phyloP scores from a whole-genome alignment of 2,888 invertebrate species.

The Tridacna crocea region DNA sequence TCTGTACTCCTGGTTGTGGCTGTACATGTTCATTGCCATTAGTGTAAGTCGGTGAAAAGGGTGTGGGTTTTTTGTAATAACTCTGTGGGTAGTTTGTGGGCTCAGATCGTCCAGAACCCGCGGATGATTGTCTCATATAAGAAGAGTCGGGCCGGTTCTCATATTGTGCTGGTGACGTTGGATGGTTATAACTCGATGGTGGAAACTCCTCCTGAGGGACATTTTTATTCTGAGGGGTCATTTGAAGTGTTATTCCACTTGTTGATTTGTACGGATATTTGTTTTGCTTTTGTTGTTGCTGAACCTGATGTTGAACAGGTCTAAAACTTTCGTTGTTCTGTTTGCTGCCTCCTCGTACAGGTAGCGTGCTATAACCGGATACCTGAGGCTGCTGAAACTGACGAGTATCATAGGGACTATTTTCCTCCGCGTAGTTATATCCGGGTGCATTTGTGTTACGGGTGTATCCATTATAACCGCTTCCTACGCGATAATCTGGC shows the following conservation, averaged over 20 bases:
- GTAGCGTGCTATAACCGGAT: constrained; percentile 58
- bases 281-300: constrained; percentile 31
- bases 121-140: constrained; percentile 56
- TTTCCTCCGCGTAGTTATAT: constrained; percentile 45
- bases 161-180: constrained; percentile 58
- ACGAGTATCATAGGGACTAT: constrained; percentile 55
- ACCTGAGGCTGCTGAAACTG: constrained; percentile 55
- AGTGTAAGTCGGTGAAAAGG: constrained; percentile 49
- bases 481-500: constrained; percentile 60
- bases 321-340: constrained; percentile 60
- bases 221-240: constrained; percentile 46
- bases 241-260: constrained; percentile 53
- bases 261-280: constrained; percentile 60
- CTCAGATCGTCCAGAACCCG: constrained; percentile 44
- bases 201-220: constrained; percentile 41
- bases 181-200: constrained; percentile 41
- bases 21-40: constrained; percentile 43
- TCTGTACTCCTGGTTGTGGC: constrained; percentile 53
- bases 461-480: constrained; percentile 37
- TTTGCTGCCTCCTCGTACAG: constrained; percentile 49
- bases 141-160: constrained; percentile 36
- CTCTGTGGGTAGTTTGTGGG: constrained; percentile 46
- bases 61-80: constrained; percentile 61
- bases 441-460: constrained; percentile 43
- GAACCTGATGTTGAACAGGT: constrained; percentile 41